Evolutionary conservation across 2,797 vertebrate genomes (phyloP).

Genomic region (Clarias pachynema): DNA sequence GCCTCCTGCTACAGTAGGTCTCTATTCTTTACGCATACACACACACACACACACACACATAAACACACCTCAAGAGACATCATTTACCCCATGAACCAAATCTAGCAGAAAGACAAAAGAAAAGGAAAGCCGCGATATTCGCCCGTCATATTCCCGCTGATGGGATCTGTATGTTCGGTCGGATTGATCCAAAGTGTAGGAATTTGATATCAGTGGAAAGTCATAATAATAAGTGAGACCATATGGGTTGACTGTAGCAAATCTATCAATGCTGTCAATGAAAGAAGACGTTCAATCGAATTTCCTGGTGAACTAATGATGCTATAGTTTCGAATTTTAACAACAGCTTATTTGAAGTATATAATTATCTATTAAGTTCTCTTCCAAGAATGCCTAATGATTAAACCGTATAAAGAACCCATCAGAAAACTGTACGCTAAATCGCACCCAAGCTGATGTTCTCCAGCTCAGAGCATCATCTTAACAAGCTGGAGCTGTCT

Average conservation of each 20-base stretch:
- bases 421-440: conserved; percentile 18
- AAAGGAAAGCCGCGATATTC: conserved; percentile 40
- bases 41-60: conserved; percentile 52
- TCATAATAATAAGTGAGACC: neutral
- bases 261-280: neutral
- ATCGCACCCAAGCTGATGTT: conserved; percentile 42
- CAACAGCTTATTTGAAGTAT: neutral
- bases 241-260: neutral
- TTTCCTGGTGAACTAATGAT: neutral
- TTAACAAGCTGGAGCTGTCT: conserved; percentile 34
- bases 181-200: neutral
- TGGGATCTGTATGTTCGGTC: neutral
- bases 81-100: conserved; percentile 67
- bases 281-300: neutral
- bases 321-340: neutral
- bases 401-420: conserved; percentile 12
- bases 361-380: neutral
- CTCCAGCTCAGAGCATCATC: conserved; percentile 26
- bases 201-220: neutral
- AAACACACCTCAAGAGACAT: conserved; percentile 67
- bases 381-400: neutral
- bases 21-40: conserved; percentile 57
- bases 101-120: conserved; percentile 42
- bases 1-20: conserved; percentile 49
- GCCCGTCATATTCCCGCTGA: neutral